Evolutionary conservation across 2,113 vertebrate genomes (phyloP).

Genomic region (Dryoscopus gambensis): DNA sequence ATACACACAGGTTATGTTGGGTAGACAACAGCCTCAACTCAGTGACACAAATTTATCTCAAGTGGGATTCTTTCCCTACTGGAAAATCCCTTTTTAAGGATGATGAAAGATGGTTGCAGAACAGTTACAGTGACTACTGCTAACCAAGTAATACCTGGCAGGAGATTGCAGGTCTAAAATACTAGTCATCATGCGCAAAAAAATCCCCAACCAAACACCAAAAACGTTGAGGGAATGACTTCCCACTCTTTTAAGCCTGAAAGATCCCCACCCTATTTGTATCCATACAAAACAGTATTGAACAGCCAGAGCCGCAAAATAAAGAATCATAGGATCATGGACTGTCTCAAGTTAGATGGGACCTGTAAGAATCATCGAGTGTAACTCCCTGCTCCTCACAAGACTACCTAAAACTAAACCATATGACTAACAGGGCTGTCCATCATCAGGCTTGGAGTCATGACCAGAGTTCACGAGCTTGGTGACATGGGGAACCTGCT

Average conservation of each 20-base stretch:
- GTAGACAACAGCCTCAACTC: neutral
- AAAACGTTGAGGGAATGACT: neutral
- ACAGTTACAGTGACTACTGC: neutral
- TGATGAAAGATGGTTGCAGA: neutral
- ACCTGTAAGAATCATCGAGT: neutral
- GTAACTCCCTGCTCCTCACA: neutral
- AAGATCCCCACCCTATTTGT: neutral
- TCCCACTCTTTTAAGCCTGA: neutral
- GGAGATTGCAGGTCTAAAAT: neutral
- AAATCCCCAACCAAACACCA: neutral
- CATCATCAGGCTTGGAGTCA: neutral
- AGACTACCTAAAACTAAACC: neutral
- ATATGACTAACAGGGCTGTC: neutral
- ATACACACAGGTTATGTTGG: neutral
- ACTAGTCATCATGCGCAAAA: neutral
- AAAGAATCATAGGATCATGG: neutral
- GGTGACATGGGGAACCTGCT: neutral
- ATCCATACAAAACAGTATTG: neutral
- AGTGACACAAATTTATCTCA: neutral
- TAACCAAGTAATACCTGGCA: neutral
- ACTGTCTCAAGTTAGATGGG: neutral
- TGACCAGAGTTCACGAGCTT: neutral
- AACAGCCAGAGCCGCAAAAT: neutral
- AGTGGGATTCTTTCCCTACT: neutral
- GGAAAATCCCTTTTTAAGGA: neutral